Base-by-base conservation (phyloP, 2,797 vertebrate genomes). In the Liasis olivaceus region DNA sequence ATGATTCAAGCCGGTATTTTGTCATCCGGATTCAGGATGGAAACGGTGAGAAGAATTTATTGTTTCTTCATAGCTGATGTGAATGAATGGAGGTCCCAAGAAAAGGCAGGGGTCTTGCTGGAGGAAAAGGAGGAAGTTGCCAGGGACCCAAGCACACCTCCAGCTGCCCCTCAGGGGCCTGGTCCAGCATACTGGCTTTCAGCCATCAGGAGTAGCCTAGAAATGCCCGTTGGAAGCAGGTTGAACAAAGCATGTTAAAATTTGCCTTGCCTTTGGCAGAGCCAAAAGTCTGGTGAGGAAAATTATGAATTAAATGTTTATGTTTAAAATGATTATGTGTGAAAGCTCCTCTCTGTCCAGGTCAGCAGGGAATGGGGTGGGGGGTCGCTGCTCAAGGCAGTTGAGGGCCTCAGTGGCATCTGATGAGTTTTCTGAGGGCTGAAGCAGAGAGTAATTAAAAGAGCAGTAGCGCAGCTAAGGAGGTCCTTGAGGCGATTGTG, bases 1-100 rank as follows among this genome's bases (percentile, higher is more conserved):
- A 98, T 0, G 99, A 99, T 97, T 99, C 99, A 93, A 99, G 99
- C 90, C 98, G 99, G 1, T 99, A 99, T 95, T 99, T 99, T 91
- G 99, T 99, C 28, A 98, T 99, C 93, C 98, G 98, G 95, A 99
- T 99, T 97, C 99, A 99, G 94, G 98, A 99, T 94, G 99, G 98
- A 59, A 99, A 97, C 22, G 99, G 99, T 99, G 95, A 96, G 97
- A 91, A 6, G 42, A 2, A 13, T 62, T 51, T 64, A 17, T 20
- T 89, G 26, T 24, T 81, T 42, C 22, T 69, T 9, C 0, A 2
- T 2, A 47, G 20, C 31, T 59, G 51, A 62, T 31, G 17, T 14
- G n/a, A 28, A 13, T 8, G 17, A 58, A 56, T 36, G 64, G 64
- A 5, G 31, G 17, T 1, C 69, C 31, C 36, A 42, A 54, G 51